Base-by-base conservation (phyloP, 1,140 invertebrate genomes). In the Pectinophora gossypiella region DNA sequence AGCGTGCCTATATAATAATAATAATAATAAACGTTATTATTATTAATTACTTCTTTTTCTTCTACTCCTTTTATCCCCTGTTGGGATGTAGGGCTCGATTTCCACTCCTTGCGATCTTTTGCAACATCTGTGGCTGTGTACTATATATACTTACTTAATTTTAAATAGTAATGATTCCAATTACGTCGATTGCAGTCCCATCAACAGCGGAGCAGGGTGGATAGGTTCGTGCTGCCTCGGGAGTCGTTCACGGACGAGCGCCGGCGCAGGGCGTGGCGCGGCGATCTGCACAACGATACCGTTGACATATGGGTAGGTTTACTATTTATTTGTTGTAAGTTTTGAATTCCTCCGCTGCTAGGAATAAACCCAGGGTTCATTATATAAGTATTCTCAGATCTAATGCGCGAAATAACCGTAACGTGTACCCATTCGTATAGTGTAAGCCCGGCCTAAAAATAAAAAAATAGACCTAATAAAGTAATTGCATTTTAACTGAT, bases 141-240 rank as follows among this genome's bases (percentile, higher is more conserved):
- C 22, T 23, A 23, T 4, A 23, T 23, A 10, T 23, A 23, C 4
- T 23, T 23, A 23, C 22, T 23, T 32, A 32, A 12, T 32, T 32
- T n/a, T 12, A n/a, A 32, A 1, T 32, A n/a, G n/a, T n/a, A n/a
- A n/a, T n/a, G n/a, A n/a, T n/a, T n/a, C n/a, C n/a, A n/a, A n/a
- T n/a, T n/a, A n/a, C n/a, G n/a, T n/a, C n/a, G n/a, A n/a, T n/a
- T n/a, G n/a, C 27, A 32, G 27, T 12, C 2, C n/a, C 1, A 32
- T 12, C 27, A 12, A 7, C 62, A 68, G 20, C 44, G 61, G 16
- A 48, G 59, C 23, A 58, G 68, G n/a, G 55, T 67, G 16, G 80
- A 84, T 40, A 63, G 80, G 38, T 84, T 84, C 55, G 67, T 84
- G 36, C 47, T 56, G 3, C 55, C 76, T 5, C 62, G 77, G 7